Evolutionary conservation across 2,113 vertebrate species (phyloP), one percentile per base, ranked within the genome.

Genomic region (Pipa parva): DNA sequence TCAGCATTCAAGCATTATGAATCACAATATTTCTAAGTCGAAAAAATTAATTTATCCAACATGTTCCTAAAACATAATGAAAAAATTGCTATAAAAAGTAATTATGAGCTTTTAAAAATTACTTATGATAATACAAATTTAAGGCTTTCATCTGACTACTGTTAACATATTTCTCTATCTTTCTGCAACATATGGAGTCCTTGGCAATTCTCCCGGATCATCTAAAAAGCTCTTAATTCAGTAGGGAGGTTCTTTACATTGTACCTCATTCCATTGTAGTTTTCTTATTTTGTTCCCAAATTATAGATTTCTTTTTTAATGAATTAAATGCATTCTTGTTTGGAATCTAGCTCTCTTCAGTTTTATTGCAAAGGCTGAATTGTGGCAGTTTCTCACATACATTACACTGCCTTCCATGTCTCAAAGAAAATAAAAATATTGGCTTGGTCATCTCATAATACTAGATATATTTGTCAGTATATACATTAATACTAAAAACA

Each of bases 121-220:
- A 37, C 21, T 59, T 29, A 59, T 42, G 22, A 24, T 17, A 42
- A 26, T 59, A 25, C 57, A 25, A 58, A 13, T 24, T 7, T 9
- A 17, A 59, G 33, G 22, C 13, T 39, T 42, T 42, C 33, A 25
- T 39, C 31, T 42, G 55, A 22, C 20, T 28, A 31, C 11, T 56
- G n/a, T 56, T 58, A 22, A 59, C 21, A 26, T 42, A 26, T 42
- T 39, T 42, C 33, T 39, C 33, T 39, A 59, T 59, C 33, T 39
- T 22, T 42, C 8, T 42, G 57, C 33, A 42, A 15, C 33, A 59
- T 59, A 42, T 59, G 36, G 15, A 59, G 33, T 17, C 18, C 10
- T 57, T 59, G 57, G 57, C 57, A 42, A 39, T 2, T 24, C 21
- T 59, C 57, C 57, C 57, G 26, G 57, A 39, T 59, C 31, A 59